A percentile compares a stretch with the other conserved stretches of the same genome.
phyloP scores from a whole-genome alignment of 2,888 invertebrate species.

The Autographa pulchrina region DNA sequence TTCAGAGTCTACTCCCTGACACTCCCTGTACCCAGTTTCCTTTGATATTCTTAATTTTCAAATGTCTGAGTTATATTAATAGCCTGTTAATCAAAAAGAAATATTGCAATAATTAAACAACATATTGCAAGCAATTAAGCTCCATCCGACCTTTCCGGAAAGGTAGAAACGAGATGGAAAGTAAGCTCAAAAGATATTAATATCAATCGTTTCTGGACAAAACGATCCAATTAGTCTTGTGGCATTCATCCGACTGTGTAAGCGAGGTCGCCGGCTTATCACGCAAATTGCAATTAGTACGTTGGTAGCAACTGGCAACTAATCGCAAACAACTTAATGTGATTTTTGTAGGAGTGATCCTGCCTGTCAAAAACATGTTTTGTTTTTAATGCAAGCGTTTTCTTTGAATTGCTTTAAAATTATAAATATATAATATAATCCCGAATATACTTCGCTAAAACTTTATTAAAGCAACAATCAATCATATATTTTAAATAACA shows the following conservation, averaged over 20 bases:
- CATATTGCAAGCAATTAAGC: not conserved
- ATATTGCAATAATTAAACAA: not conserved
- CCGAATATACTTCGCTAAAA: too few species aligned
- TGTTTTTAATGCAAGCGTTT: too few species aligned
- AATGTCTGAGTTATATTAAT: not conserved
- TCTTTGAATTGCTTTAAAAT: too few species aligned
- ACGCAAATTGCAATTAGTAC: constrained; percentile 20
- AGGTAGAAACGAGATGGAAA: constrained; percentile 13
- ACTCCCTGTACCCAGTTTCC: not conserved
- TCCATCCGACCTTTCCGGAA: not conserved
- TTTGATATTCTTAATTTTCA: not conserved
- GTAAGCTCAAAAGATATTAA: constrained; percentile 29
- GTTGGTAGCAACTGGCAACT: not conserved
- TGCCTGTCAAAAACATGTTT: too few species aligned
- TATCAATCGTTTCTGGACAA: constrained; percentile 39
- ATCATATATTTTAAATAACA: not conserved
- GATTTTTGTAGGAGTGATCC: too few species aligned
- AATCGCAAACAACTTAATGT: not conserved
- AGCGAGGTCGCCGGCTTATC: constrained; percentile 30
- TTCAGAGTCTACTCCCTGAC: too few species aligned
- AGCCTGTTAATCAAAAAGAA: not conserved
- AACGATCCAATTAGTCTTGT: constrained; percentile 65
- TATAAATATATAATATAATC: too few species aligned
- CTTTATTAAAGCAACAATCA: not conserved
- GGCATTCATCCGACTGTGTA: constrained; percentile 46